Base-by-base conservation (phyloP, 2,113 vertebrate genomes). In the Limnothrissa miodon region DNA sequence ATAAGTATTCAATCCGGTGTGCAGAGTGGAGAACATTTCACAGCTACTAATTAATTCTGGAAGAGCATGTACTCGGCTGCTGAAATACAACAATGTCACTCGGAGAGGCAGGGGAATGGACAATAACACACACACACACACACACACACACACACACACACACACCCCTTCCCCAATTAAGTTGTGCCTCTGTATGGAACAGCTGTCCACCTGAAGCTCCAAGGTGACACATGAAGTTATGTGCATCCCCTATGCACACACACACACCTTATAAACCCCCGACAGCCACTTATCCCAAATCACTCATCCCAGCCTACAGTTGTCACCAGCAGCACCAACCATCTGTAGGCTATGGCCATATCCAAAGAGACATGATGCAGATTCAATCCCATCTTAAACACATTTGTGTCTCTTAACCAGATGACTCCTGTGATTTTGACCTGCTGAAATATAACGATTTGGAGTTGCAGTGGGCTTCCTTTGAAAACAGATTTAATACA, bases 141-240 rank as follows among this genome's bases (percentile, higher is more conserved):
- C n/a, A n/a, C n/a, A n/a, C n/a, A n/a, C n/a, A n/a, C n/a, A n/a
- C n/a, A n/a, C n/a, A n/a, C n/a, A n/a, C n/a, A n/a, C n/a, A n/a
- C n/a, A 92, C 93, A 92, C 92, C 62, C 62, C 33, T 82, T n/a
- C n/a, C 81, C 90, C 92, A 93, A 94, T 94, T 92, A 95, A 92
- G 86, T 81, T 80, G 85, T 79, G 90, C 87, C 88, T 90, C 89
- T 88, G 86, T 87, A 83, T 82, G 81, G 84, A 93, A 91, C 92
- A 93, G 92, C 92, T 93, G 93, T 92, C 92, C 92, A 90, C 88
- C 87, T 89, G 88, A 89, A 87, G 89, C 89, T 91, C 91, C 91
- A 92, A 93, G 93, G 93, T 92, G 93, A 95, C 91, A 93, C 89
- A 83, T 90, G 89, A 89, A 89, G 91, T 90, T 45, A 85, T 46